phyloP scores from a whole-genome alignment of 1,140 invertebrate species.

The Temnothorax nylanderi region DNA sequence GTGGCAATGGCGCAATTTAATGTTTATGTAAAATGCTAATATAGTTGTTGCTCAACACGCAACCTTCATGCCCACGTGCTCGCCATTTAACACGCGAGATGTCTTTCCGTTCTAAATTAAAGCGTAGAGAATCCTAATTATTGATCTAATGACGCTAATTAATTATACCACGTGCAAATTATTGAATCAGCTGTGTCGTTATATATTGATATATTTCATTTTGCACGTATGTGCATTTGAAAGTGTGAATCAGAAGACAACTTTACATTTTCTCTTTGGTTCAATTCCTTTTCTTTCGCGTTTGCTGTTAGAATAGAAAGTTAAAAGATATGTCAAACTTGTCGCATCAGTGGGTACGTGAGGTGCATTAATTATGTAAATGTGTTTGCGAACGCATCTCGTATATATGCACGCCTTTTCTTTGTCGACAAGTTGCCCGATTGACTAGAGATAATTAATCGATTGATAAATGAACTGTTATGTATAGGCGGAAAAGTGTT shows the following conservation, averaged over 20 bases:
- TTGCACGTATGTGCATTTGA: neutral
- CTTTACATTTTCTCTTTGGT: constrained; percentile 28
- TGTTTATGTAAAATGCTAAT: neutral
- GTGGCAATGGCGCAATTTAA: neutral
- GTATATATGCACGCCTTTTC: neutral
- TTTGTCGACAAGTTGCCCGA: neutral
- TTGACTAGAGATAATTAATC: constrained; percentile 12
- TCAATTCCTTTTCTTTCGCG: neutral
- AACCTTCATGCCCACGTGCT: neutral
- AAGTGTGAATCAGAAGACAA: constrained; percentile 30
- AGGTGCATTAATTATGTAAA: constrained; percentile 50
- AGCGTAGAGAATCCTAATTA: neutral
- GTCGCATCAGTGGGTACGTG: constrained; percentile 17
- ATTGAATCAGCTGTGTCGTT: neutral
- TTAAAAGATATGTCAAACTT: constrained; percentile 41
- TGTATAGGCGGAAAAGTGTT: neutral
- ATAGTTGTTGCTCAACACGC: neutral
- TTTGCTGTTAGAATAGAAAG: constrained; percentile 44
- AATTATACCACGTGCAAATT: neutral
- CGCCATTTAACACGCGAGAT: neutral
- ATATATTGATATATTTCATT: neutral
- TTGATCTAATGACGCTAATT: constrained; percentile 33
- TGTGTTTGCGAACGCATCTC: neutral
- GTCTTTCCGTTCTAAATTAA: neutral
- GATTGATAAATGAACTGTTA: constrained; percentile 1